Percentiles rank a stretch among this genome's conserved stretches.
Conservation (phyloP, 2,113 vertebrate genomes). For the Myotis brandtii region DNA sequence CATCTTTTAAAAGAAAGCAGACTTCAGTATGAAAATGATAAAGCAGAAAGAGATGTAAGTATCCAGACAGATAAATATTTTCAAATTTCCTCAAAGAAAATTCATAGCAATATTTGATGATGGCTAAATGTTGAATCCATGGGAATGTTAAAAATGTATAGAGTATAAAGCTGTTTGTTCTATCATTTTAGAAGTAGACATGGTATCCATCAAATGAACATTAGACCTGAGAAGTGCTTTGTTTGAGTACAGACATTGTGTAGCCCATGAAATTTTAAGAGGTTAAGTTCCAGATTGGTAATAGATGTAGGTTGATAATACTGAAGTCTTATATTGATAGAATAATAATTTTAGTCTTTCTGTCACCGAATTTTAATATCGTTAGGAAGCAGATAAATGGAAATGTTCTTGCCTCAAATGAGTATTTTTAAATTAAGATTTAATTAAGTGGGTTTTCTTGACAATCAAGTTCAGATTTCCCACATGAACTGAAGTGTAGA, state of each 20-base stretch:
- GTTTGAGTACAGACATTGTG: neutral
- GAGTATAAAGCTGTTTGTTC: neutral
- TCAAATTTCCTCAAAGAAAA: slow-evolving; percentile 23
- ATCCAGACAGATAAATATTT: neutral
- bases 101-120: neutral
- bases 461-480: neutral
- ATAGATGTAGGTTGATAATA: neutral
- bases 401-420: neutral
- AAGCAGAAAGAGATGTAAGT: slow-evolving; percentile 93
- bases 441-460: neutral
- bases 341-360: neutral
- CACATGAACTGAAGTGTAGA: neutral
- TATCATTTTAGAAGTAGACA: neutral
- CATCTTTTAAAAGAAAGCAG: slow-evolving; percentile 85
- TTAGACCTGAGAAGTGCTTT: neutral
- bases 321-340: neutral
- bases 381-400: neutral
- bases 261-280: neutral
- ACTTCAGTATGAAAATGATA: slow-evolving; percentile 92
- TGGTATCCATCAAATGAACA: slow-evolving; percentile 5
- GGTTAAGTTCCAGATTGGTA: neutral
- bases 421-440: slow-evolving; percentile 16
- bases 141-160: neutral
- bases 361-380: neutral
- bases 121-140: neutral